Percentiles rank a stretch among this genome's conserved stretches.
Conservation (phyloP, 2,113 vertebrate species). For the Merops nubicus region DNA sequence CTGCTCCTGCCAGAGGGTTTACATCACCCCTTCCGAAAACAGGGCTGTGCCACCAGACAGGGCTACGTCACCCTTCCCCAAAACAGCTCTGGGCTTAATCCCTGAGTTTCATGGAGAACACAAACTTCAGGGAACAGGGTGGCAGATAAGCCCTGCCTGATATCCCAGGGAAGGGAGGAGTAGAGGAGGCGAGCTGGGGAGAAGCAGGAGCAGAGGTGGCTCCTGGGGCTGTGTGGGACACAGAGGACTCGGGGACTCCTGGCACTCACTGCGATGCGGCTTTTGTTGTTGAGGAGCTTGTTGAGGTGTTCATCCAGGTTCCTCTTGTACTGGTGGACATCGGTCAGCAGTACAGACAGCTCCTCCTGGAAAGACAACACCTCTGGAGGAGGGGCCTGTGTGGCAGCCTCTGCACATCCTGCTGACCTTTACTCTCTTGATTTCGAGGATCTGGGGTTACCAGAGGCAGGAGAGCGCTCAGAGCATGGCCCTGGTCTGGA, state of each 20-base stretch:
- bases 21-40: background rate
- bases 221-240: background rate
- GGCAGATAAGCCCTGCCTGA: background rate
- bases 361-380: conserved; percentile 76
- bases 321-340: conserved; percentile 74
- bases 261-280: conserved; percentile 80
- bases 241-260: background rate
- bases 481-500: background rate
- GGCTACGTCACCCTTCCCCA: background rate
- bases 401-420: background rate
- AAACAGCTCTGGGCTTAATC: background rate
- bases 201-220: background rate
- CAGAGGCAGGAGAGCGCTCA: background rate
- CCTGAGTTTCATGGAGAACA: background rate
- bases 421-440: background rate
- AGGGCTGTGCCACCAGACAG: background rate
- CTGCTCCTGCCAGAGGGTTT: background rate
- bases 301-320: conserved; percentile 80
- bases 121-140: background rate
- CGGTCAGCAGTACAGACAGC: conserved; percentile 76
- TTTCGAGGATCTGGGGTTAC: background rate
- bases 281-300: conserved; percentile 85
- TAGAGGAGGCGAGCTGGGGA: background rate
- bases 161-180: background rate
- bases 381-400: background rate